A percentile compares a stretch with the other conserved stretches of the same genome.
Conservation (phyloP, 2,113 vertebrate species). For the Gobio gobio region DNA sequence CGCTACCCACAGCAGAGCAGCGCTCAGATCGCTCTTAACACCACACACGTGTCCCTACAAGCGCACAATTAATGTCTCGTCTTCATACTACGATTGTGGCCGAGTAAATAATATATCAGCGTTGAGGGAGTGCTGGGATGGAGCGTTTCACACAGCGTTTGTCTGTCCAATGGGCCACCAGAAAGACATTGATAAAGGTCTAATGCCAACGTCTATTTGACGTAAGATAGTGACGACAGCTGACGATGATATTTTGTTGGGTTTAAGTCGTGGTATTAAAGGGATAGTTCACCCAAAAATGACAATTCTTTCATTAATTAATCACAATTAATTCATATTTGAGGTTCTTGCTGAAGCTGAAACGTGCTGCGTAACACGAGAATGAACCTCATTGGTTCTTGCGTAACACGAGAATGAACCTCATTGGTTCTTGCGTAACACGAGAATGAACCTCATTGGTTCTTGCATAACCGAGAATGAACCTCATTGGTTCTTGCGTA, state of each 20-base stretch:
- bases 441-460: no score
- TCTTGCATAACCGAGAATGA: no score
- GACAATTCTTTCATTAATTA: no score
- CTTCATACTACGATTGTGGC: background rate
- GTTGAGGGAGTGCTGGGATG: background rate
- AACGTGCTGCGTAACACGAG: no score
- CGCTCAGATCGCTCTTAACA: slow-evolving; percentile 3
- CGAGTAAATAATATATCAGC: background rate
- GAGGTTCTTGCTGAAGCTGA: no score
- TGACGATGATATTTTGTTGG: background rate
- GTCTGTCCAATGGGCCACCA: background rate
- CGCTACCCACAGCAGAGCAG: slow-evolving; percentile 19
- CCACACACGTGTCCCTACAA: slow-evolving; percentile 35
- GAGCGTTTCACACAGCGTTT: background rate
- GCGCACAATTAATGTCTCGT: slow-evolving; percentile 29
- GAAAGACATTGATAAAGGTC: background rate
- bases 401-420: no score
- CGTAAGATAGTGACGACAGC: background rate
- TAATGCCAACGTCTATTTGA: background rate
- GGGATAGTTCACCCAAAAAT: no score
- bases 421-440: no score
- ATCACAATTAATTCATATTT: no score
- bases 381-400: no score
- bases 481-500: no score
- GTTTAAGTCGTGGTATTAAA: background rate